These are phyloP conservation scores for Antitype chi DNA, from an alignment of 2,888 invertebrate genomes.

Conservation along the genomic window DNA sequence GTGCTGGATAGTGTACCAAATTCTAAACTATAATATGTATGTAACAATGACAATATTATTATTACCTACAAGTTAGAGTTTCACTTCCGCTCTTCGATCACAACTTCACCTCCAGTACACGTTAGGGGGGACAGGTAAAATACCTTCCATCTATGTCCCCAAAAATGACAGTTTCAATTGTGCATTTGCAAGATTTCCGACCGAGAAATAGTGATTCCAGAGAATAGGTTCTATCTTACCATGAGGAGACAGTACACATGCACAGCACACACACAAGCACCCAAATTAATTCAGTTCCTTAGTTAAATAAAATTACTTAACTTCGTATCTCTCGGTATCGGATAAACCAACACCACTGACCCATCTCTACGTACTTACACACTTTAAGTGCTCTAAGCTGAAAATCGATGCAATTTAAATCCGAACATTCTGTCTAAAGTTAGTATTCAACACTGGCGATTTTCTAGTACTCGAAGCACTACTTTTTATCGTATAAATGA, in stretches of 20 bases:
- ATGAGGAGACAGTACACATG: background rate
- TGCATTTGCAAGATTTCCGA: background rate
- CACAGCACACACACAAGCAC: background rate
- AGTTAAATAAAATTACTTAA: constrained; percentile 17
- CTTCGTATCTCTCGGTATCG: constrained; percentile 7
- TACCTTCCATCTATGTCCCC: no score
- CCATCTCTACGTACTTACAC: constrained; percentile 28
- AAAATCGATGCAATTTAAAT: constrained; percentile 61
- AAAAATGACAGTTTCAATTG: background rate
- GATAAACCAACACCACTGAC: constrained; percentile 35
- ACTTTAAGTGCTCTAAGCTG: constrained; percentile 33
- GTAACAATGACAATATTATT: no score
- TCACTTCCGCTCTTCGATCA: no score
- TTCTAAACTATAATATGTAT: no score
- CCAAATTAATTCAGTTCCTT: constrained; percentile 5
- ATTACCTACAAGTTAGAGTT: no score
- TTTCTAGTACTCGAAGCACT: constrained; percentile 2
- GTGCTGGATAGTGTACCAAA: no score
- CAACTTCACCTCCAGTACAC: no score
- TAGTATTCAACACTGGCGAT: constrained; percentile 17
- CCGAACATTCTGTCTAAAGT: constrained; percentile 31
- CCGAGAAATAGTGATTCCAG: background rate
- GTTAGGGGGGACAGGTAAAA: no score
- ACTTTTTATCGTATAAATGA: background rate
- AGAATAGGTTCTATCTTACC: background rate